phyloP scores from a whole-genome alignment of 2,888 invertebrate genomes.

The Apoderus coryli region DNA sequence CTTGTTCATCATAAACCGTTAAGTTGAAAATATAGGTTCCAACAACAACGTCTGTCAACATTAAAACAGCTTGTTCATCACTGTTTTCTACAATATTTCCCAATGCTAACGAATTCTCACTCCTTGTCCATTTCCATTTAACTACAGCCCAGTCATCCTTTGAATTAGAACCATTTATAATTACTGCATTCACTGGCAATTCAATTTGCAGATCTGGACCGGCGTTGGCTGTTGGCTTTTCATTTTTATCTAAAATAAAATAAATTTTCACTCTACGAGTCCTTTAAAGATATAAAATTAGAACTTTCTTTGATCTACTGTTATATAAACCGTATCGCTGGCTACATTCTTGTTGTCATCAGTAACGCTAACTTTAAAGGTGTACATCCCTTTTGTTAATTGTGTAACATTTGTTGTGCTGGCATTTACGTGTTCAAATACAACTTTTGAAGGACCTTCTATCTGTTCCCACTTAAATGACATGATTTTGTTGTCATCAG shows the following conservation, averaged over 20 bases:
- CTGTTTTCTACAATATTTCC: constrained; percentile 60
- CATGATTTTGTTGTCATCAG: constrained; percentile 70
- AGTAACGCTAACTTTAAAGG: constrained; percentile 64
- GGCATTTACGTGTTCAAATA: constrained; percentile 27
- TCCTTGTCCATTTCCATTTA: constrained; percentile 71
- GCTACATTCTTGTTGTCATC: constrained; percentile 78
- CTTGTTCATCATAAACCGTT: constrained; percentile 84
- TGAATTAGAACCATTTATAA: constrained; percentile 73
- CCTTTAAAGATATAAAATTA: background rate
- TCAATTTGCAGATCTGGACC: constrained; percentile 71
- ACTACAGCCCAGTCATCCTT: constrained; percentile 77
- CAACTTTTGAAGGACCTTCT: constrained; percentile 49
- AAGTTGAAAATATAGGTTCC: constrained; percentile 81
- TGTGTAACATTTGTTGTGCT: constrained; percentile 59
- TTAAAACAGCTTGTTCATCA: constrained; percentile 62
- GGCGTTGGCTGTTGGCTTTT: constrained; percentile 75
- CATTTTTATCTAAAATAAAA: constrained; percentile 74
- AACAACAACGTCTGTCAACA: constrained; percentile 67
- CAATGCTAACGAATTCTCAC: constrained; percentile 63
- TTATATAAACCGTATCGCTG: constrained; percentile 53
- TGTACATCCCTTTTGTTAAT: constrained; percentile 72
- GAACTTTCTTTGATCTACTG: constrained; percentile 76
- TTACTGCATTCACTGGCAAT: constrained; percentile 59
- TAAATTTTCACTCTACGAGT: too few relatives aligned
- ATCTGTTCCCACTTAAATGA: constrained; percentile 75